Evolutionary conservation across 2,888 invertebrate genomes (phyloP), one percentile per base, ranked within the genome.

Genomic region (Scotopteryx bipunctaria): DNA sequence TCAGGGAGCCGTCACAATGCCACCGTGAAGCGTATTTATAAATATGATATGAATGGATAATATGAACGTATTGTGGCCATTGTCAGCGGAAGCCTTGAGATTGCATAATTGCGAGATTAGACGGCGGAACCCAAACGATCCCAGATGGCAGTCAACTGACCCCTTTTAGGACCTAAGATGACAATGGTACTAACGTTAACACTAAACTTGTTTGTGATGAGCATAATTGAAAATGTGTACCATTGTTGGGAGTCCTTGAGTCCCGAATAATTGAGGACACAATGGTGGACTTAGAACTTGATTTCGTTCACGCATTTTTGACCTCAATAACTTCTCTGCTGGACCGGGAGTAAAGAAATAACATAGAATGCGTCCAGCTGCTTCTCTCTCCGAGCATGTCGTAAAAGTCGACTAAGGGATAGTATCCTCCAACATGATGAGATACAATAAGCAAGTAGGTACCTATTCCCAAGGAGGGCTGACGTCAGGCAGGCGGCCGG

Each of bases 21-120:
- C 74, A 78, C 84, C 81, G 79, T 78, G 81, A 84, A 80, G 83
- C 79, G 78, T 83, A 85, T 87, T 86, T 83, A 86, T 87, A 87
- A 85, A 83, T 86, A 84, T 86, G 85, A 88, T 88, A 83, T 87
- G 87, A 88, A 87, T 86, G 86, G 85, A 83, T 88, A 86, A 86
- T 88, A 81, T 79, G 76, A 78, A 73, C 74, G 67, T 64, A 76
- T 85, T 83, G 78, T 80, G 61, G 57, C 63, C 66, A 75, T 81
- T 81, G 77, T 78, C 47, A 48, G 50, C 38, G 52, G 62, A 69
- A 77, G 68, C 83, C 83, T 82, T 82, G 83, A 74, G 73, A 64
- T 83, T 84, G 81, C 73, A 84, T 84, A 86, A 85, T 83, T 74
- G 73, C 64, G 66, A 77, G 78, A 78, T 84, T 85, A 84, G 83